Base-by-base conservation (phyloP, 2,797 vertebrate species). In the Scomberomorus guttatus region DNA sequence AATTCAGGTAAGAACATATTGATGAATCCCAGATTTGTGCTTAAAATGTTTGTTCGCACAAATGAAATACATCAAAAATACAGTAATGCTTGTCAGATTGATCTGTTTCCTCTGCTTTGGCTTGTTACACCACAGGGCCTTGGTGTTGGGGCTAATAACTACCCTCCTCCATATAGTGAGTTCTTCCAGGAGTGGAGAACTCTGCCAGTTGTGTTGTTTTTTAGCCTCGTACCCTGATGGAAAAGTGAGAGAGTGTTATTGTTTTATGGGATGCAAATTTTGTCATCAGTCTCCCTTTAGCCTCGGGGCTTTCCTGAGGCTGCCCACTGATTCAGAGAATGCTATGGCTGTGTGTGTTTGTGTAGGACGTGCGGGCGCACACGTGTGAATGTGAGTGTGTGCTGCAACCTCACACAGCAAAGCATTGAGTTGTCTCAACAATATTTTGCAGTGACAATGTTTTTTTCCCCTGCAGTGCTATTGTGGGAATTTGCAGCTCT, bases 261-360 rank as follows among this genome's bases (percentile, higher is more conserved):
- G 72, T 88, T 92, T 90, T 63, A 91, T 90, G 67, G 88, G 82
- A 91, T 92, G 83, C 88, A 90, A 89, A 89, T 84, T 84, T 87
- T 57, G 69, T 80, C 84, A 84, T 89, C 87, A 78, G 64, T 87
- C 77, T 83, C 70, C 54, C 67, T 76, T 85, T 76, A 80, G 83
- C 89, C 83, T 66, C 77, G 0, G 76, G 90, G 73, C 82, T 86
- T 67, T 84, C 85, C 85, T 79, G 17, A 79, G 88, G 92, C 89
- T 84, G 85, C 55, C 84, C 83, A 79, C 75, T 29, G 60, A 86
- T 89, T 76, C 75, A 51, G 44, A 86, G 69, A 39, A 60, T 4
- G 56, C 54, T 59, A 24, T 54, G 42, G 6, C 32, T 60, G 69
- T 66, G 76, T 79, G 44, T 39, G 11, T 74, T 75, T 51, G 12